Evolutionary conservation across 2,888 invertebrate species (phyloP).

Genomic region (Cactoblastis cactorum): DNA sequence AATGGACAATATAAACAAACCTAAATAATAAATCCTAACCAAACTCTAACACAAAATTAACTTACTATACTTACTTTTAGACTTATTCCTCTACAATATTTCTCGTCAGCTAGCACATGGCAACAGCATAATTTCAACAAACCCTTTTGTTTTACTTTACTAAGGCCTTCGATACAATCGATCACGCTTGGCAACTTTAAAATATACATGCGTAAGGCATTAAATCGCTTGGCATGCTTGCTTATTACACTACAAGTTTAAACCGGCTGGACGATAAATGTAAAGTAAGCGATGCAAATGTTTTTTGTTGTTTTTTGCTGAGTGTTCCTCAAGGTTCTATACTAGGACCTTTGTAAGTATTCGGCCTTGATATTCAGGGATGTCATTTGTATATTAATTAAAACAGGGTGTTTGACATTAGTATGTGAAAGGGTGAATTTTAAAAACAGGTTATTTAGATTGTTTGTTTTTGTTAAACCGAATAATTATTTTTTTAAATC

Average conservation of each 20-base stretch:
- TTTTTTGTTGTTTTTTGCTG: conserved; percentile 22
- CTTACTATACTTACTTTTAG: too few species aligned
- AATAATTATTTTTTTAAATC: neutral
- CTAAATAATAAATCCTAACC: too few species aligned
- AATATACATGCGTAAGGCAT: neutral
- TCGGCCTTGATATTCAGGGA: conserved; percentile 15
- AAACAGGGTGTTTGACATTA: conserved; percentile 11
- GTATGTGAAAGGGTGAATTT: conserved; percentile 6
- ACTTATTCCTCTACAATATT: too few species aligned
- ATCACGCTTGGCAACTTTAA: conserved; percentile 4
- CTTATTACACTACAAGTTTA: conserved; percentile 12
- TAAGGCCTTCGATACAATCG: conserved; percentile 39
- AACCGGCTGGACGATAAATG: conserved; percentile 24
- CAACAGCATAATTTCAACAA: conserved; percentile 44
- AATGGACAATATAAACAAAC: too few species aligned
- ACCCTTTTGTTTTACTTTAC: conserved; percentile 43
- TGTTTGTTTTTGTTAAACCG: too few species aligned
- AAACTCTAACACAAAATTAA: too few species aligned
- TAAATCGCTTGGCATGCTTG: neutral
- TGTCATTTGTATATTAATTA: conserved; percentile 15
- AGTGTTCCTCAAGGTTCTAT: conserved; percentile 22
- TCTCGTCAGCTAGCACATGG: conserved; percentile 34
- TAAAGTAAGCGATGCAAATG: conserved; percentile 20
- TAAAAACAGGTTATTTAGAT: conserved; percentile 4
- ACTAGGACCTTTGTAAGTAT: conserved; percentile 18